phyloP scores from a whole-genome alignment of 2,113 vertebrate genomes.

The Sterrhoptilus dennistouni region DNA sequence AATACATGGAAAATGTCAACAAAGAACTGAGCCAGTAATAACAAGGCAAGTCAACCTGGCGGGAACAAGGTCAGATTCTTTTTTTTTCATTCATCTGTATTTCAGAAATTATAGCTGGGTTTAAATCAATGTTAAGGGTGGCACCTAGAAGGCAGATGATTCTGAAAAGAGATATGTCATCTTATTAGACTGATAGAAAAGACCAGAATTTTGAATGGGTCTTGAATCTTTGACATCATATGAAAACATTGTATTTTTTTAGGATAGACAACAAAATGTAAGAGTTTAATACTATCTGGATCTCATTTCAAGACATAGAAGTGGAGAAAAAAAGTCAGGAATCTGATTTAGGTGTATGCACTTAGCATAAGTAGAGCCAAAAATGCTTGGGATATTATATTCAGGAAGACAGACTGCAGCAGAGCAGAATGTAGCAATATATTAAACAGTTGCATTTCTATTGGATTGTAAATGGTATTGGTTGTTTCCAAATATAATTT shows the following conservation, averaged over 20 bases:
- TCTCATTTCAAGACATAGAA: background rate
- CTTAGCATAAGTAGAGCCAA: background rate
- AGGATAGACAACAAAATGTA: background rate
- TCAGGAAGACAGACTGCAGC: background rate
- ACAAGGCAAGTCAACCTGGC: background rate
- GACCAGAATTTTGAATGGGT: background rate
- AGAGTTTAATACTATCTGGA: background rate
- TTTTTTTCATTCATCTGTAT: background rate
- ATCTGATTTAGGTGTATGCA: background rate
- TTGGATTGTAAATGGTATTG: background rate
- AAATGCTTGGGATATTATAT: background rate
- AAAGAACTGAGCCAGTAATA: background rate
- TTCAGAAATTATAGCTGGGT: background rate
- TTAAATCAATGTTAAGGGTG: background rate
- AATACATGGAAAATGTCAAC: background rate
- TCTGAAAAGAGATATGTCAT: background rate
- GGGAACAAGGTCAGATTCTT: background rate
- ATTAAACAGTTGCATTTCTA: constrained; percentile 6
- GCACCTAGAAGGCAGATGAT: background rate
- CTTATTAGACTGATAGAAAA: background rate
- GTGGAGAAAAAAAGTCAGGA: background rate
- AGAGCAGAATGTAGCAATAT: background rate
- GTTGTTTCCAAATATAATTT: constrained; percentile 1
- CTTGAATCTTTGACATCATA: background rate
- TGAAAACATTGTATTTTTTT: background rate